These are phyloP conservation scores for Morone saxatilis DNA, from an alignment of 2,113 vertebrate species.

Conservation along the genomic window DNA sequence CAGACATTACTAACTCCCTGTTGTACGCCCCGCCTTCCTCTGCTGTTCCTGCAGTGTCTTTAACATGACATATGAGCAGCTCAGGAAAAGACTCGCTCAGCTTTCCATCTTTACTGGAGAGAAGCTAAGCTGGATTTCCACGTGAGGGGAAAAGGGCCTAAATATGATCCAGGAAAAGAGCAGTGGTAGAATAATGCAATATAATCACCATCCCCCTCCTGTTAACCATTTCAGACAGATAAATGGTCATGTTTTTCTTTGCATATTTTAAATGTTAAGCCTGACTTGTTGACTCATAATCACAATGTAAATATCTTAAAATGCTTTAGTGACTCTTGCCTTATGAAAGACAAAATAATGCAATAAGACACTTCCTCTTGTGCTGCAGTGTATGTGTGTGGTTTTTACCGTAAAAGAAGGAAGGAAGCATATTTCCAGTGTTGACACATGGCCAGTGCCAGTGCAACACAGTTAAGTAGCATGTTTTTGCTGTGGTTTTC, in stretches of 20 bases:
- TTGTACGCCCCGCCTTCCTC: conserved; percentile 51
- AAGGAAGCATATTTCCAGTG: no score
- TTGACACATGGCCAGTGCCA: no score
- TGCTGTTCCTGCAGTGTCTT: conserved; percentile 59
- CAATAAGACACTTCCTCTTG: no score
- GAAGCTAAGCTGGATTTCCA: conserved; percentile 45
- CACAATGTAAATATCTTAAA: background rate
- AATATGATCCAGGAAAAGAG: conserved; percentile 20
- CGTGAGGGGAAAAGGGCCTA: background rate
- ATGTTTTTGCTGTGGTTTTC: no score
- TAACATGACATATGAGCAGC: conserved; percentile 60
- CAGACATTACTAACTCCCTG: conserved; percentile 63
- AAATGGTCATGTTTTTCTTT: background rate
- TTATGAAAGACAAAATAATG: no score
- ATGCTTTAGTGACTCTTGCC: no score
- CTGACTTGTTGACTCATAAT: background rate
- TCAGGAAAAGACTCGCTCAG: conserved; percentile 56
- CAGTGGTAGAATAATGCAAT: background rate
- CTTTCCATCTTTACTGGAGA: conserved; percentile 50
- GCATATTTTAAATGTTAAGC: background rate
- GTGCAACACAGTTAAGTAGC: no score
- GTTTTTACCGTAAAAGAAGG: no score
- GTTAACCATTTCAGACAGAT: background rate
- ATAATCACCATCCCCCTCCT: background rate
- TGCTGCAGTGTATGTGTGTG: no score